These are phyloP conservation scores for Pseudotriccus pelzelni DNA, from an alignment of 2,797 vertebrate species.

Conservation along the genomic window DNA sequence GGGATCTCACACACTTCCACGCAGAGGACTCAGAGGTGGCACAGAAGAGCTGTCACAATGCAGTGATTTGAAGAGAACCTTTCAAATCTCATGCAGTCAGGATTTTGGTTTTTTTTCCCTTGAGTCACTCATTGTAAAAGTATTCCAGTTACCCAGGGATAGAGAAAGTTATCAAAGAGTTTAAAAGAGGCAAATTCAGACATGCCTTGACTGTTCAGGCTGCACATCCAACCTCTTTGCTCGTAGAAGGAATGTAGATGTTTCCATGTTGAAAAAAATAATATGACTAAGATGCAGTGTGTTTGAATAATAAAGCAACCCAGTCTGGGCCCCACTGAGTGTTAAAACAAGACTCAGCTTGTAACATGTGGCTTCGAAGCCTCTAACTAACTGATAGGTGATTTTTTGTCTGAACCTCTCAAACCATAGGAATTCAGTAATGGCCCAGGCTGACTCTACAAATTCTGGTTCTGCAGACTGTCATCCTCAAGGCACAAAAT, in stretches of 20 bases:
- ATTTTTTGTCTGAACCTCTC: neutral
- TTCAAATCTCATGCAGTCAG: neutral
- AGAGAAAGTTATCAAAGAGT: constrained; percentile 7
- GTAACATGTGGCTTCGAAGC: neutral
- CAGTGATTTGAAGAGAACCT: neutral
- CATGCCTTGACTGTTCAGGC: neutral
- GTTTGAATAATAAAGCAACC: constrained; percentile 14
- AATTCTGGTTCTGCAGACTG: neutral
- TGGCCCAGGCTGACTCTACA: neutral
- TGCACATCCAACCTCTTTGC: neutral
- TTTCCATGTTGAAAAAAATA: constrained; percentile 38
- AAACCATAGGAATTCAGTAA: constrained; percentile 18
- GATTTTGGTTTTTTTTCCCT: neutral
- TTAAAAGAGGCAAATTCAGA: constrained; percentile 46
- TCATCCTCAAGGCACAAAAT: neutral
- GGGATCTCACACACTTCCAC: neutral
- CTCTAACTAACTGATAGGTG: neutral
- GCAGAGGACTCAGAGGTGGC: neutral
- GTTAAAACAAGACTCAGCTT: constrained; percentile 37
- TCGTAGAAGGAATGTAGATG: neutral
- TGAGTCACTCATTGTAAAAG: neutral
- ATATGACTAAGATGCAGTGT: constrained; percentile 3
- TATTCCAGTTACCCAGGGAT: neutral
- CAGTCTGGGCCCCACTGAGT: neutral
- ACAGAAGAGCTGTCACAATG: neutral